phyloP scores from a whole-genome alignment of 1,140 invertebrate genomes.

The Zaprionus africanus region DNA sequence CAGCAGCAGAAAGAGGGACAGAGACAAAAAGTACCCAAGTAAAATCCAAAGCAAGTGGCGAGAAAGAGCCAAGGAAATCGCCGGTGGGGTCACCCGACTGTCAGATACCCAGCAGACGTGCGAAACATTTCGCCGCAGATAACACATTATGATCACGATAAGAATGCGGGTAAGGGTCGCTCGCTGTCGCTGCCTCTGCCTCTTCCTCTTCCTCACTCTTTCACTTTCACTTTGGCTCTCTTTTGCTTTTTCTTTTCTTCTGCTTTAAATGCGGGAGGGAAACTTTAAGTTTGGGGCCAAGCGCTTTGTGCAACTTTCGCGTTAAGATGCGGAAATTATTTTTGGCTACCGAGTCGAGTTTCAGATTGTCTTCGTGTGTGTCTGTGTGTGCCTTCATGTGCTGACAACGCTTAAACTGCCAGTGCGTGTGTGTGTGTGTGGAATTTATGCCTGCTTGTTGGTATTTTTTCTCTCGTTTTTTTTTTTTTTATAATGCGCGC shows the following conservation, averaged over 20 bases:
- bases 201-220: neutral
- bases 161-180: neutral
- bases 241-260: neutral
- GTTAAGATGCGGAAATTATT: conserved; percentile 42
- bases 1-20: neutral
- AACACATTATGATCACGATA: conserved; percentile 1
- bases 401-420: conserved; percentile 29
- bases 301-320: conserved; percentile 27
- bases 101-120: neutral
- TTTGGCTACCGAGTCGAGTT: conserved; percentile 24
- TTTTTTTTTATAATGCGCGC: conserved; percentile 77
- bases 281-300: neutral
- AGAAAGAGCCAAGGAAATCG: conserved; percentile 10
- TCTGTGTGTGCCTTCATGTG: conserved; percentile 14
- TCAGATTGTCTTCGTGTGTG: conserved; percentile 10
- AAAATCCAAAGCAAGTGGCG: neutral
- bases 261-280: neutral
- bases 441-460: conserved; percentile 38
- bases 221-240: neutral
- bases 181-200: neutral
- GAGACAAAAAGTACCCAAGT: no score
- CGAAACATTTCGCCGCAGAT: neutral
- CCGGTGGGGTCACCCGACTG: neutral
- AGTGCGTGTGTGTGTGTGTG: conserved; percentile 37
- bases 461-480: conserved; percentile 35